phyloP scores from a whole-genome alignment of 2,113 vertebrate genomes.

The Oreochromis niloticus region DNA sequence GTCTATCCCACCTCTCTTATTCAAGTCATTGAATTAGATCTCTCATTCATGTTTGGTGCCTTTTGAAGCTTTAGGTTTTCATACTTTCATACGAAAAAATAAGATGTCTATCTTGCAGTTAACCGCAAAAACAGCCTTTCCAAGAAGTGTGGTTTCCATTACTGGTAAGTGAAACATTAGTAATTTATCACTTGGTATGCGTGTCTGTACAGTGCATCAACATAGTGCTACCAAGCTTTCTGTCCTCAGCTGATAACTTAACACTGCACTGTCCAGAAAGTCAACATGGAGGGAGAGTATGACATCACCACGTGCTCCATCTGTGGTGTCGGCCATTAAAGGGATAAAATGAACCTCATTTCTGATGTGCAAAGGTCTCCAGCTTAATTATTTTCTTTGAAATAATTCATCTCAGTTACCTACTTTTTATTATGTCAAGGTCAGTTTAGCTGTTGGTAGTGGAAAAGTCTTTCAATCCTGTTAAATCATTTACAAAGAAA shows the following conservation, averaged over 20 bases:
- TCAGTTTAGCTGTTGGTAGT: not conserved
- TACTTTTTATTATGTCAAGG: not conserved
- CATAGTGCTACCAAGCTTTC: not conserved
- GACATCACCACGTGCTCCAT: not conserved
- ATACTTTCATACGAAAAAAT: not conserved
- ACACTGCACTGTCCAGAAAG: not conserved
- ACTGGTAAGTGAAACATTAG: not conserved
- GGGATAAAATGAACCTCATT: not conserved
- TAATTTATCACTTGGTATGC: not conserved
- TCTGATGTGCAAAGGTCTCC: not conserved
- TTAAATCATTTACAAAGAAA: not conserved
- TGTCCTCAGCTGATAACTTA: not conserved
- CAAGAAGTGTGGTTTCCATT: not conserved
- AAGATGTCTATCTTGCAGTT: not conserved
- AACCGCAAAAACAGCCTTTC: not conserved
- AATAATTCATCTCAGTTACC: not conserved
- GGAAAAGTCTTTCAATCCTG: not conserved
- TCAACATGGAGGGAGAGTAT: not conserved
- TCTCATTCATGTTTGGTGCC: not conserved
- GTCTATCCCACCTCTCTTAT: not conserved
- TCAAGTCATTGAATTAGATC: not conserved
- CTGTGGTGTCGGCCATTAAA: not conserved
- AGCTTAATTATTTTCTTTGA: not conserved
- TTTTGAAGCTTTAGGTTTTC: not conserved
- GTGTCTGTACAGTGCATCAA: not conserved